Conservation (phyloP, 2,113 vertebrate genomes). For the Eretmochelys imbricata region DNA sequence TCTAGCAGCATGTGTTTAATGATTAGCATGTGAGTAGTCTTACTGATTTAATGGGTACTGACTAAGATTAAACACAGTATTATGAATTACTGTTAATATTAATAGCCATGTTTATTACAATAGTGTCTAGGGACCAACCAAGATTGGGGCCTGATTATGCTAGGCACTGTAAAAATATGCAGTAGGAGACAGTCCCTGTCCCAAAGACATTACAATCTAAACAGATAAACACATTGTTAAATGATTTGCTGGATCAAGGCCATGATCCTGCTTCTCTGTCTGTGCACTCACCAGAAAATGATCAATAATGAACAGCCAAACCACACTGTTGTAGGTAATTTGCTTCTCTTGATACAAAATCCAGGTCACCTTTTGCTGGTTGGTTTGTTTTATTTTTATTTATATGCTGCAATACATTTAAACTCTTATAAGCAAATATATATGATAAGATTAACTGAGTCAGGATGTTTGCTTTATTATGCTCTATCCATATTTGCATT, state of each 20-base stretch:
- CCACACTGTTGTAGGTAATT: neutral
- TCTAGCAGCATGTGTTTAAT: rapidly evolving
- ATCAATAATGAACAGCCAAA: neutral
- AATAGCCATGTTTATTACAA: neutral
- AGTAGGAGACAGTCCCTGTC: neutral
- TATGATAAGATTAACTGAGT: neutral
- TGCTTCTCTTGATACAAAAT: neutral
- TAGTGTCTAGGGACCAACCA: neutral
- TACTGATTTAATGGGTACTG: neutral
- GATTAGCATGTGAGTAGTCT: neutral
- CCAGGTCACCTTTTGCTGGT: neutral
- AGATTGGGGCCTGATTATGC: neutral
- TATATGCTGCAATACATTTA: neutral
- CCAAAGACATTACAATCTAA: neutral
- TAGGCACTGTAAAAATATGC: neutral
- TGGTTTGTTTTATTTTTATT: neutral
- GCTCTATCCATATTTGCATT: neutral
- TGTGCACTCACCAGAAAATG: neutral
- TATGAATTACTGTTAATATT: neutral
- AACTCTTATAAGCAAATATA: neutral
- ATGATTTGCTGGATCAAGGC: neutral
- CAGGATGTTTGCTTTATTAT: neutral
- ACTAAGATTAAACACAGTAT: neutral
- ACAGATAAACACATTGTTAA: neutral
- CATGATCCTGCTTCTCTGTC: neutral